phyloP scores from a whole-genome alignment of 1,140 invertebrate species.

The Caerostris extrusa region DNA sequence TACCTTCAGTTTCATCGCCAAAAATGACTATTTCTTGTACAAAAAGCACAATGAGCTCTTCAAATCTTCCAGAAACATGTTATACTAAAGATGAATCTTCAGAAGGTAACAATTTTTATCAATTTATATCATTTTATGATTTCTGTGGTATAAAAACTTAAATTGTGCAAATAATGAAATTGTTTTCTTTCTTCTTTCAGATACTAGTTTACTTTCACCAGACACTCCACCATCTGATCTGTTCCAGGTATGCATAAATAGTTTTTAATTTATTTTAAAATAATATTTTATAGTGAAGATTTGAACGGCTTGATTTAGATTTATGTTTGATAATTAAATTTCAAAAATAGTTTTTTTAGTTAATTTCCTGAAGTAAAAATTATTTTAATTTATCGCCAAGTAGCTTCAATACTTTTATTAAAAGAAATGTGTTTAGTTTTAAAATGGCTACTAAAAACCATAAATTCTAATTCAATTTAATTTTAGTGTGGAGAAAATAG shows the following conservation, averaged over 20 bases:
- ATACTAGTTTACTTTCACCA: not conserved
- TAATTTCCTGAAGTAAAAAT: too few relatives aligned
- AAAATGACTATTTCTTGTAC: constrained; percentile 51
- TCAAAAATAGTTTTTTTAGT: too few relatives aligned
- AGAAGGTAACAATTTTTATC: not conserved
- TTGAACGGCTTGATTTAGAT: not conserved
- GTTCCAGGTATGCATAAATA: not conserved
- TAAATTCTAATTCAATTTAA: too few relatives aligned
- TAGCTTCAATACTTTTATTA: not conserved
- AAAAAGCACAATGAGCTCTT: constrained; percentile 20
- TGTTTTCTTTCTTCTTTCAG: not conserved
- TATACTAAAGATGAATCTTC: not conserved
- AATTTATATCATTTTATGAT: not conserved
- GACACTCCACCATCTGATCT: not conserved
- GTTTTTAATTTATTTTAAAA: too few relatives aligned
- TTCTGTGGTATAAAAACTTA: not conserved
- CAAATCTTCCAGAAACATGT: constrained; percentile 15
- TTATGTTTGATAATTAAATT: too few relatives aligned
- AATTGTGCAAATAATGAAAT: not conserved
- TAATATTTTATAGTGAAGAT: not conserved
- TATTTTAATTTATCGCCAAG: not conserved
- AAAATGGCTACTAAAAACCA: too few relatives aligned
- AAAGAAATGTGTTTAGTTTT: too few relatives aligned
- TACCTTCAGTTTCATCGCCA: constrained; percentile 5
- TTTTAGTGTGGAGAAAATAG: too few relatives aligned